These are phyloP conservation scores for Catharus fuscescens DNA, from an alignment of 2,113 vertebrate species.

Conservation along the genomic window DNA sequence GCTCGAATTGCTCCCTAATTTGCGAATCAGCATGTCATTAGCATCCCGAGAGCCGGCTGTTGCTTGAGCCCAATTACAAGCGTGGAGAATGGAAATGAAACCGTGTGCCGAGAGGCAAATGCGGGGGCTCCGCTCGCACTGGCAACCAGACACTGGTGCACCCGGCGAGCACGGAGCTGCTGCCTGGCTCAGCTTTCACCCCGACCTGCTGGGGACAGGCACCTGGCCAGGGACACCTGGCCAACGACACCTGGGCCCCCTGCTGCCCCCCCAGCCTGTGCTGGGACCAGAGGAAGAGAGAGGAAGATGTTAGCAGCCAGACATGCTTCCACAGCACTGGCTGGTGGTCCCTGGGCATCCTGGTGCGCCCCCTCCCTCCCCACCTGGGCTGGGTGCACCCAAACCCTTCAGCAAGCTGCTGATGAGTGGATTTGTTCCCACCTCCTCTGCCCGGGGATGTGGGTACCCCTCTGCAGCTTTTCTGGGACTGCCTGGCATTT, in stretches of 20 bases:
- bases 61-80: conserved; percentile 51
- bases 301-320: neutral
- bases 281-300: neutral
- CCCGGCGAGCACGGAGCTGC: neutral
- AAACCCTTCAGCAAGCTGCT: neutral
- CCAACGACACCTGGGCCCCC: neutral
- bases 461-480: neutral
- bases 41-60: conserved; percentile 42
- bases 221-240: neutral
- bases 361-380: neutral
- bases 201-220: rapidly evolving
- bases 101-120: conserved; percentile 30
- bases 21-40: conserved; percentile 51
- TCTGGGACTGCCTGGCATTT: neutral
- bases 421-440: neutral
- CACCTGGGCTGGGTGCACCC: neutral
- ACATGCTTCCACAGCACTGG: neutral
- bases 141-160: conserved; percentile 51
- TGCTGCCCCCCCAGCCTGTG: neutral
- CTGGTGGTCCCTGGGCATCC: neutral
- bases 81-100: conserved; percentile 59
- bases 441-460: rapidly evolving
- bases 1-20: conserved; percentile 45
- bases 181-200: conserved; percentile 45
- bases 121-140: neutral